A percentile compares a stretch with the other conserved stretches of the same genome.
Conservation (phyloP, 2,113 vertebrate genomes). For the Kryptolebias marmoratus region DNA sequence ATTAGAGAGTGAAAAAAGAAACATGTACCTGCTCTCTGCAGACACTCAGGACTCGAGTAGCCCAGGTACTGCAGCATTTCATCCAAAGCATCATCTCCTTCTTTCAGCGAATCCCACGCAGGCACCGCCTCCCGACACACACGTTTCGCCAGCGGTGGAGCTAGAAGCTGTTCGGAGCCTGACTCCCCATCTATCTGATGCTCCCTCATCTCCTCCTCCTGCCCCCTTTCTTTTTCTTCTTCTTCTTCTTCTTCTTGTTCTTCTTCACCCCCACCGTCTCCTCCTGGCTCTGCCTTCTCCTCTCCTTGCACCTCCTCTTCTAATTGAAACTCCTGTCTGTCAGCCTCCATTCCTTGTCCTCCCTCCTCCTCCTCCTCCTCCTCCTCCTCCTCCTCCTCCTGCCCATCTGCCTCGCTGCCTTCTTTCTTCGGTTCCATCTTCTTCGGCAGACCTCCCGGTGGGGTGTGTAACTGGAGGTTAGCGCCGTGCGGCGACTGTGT, state of each 20-base stretch:
- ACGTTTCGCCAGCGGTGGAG: conserved; percentile 85
- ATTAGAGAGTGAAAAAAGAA: not conserved
- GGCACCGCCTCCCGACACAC: conserved; percentile 91
- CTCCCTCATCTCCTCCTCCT: conserved; percentile 23
- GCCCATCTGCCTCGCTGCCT: conserved; percentile 43
- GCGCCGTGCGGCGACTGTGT: conserved; percentile 45
- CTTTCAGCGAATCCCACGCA: conserved; percentile 91
- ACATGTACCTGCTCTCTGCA: conserved; percentile 87
- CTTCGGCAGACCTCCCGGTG: conserved; percentile 43
- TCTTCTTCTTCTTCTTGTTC: conserved; percentile 31
- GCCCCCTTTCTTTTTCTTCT: conserved; percentile 27
- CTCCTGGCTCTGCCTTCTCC: conserved; percentile 36
- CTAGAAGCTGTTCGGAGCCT: conserved; percentile 82
- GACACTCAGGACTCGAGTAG: conserved; percentile 92
- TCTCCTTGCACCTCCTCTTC: conserved; percentile 47
- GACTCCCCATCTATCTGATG: conserved; percentile 61
- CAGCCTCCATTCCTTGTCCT: conserved; percentile 75
- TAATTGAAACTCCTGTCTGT: conserved; percentile 35
- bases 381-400: conserved; percentile 67
- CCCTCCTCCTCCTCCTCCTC: conserved; percentile 69
- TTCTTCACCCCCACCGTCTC: conserved; percentile 43
- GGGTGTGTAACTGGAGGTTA: conserved; percentile 43
- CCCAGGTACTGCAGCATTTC: conserved; percentile 97
- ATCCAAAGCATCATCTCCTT: conserved; percentile 94
- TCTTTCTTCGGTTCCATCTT: conserved; percentile 44